A percentile compares a stretch with the other conserved stretches of the same genome.
Conservation (phyloP, 1,140 invertebrate species). For the Coenobita brevimanus region DNA sequence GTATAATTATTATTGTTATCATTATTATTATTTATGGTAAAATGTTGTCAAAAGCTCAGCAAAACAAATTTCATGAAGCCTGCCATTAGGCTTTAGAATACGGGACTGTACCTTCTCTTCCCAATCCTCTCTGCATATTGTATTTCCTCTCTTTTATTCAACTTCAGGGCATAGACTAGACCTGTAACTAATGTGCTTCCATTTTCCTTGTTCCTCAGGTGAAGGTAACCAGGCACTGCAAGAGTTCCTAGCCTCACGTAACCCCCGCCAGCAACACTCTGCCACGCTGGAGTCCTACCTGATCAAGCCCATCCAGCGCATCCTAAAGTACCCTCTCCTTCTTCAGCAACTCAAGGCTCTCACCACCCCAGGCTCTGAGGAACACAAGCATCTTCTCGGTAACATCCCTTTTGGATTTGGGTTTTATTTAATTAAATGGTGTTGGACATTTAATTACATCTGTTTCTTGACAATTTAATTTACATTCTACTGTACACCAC, state of each 20-base stretch:
- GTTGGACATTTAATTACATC: too few relatives aligned
- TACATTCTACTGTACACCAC: too few relatives aligned
- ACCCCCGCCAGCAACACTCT: conserved; percentile 96
- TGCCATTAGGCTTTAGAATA: too few relatives aligned
- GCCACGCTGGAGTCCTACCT: conserved; percentile 97
- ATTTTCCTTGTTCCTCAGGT: conserved; percentile 76
- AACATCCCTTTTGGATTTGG: conserved; percentile 28
- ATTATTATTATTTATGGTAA: too few relatives aligned
- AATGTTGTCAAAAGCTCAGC: too few relatives aligned
- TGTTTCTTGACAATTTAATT: too few relatives aligned
- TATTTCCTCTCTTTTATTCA: background rate
- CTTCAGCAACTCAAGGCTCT: conserved; percentile 95
- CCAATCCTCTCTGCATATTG: background rate
- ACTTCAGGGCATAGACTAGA: too few relatives aligned
- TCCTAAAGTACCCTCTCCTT: conserved; percentile 97
- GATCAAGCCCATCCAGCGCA: conserved; percentile 99
- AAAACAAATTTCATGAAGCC: too few relatives aligned
- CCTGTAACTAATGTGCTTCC: background rate
- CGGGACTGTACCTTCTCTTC: too few relatives aligned
- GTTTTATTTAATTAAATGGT: background rate
- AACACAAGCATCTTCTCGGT: conserved; percentile 89
- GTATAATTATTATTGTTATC: too few relatives aligned
- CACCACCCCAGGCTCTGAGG: conserved; percentile 92
- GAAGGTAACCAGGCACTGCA: conserved; percentile 97
- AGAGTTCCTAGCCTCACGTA: conserved; percentile 93